A percentile compares a stretch with the other conserved stretches of the same genome.
phyloP scores from a whole-genome alignment of 2,797 vertebrate genomes.

The Pipistrellus kuhlii region DNA sequence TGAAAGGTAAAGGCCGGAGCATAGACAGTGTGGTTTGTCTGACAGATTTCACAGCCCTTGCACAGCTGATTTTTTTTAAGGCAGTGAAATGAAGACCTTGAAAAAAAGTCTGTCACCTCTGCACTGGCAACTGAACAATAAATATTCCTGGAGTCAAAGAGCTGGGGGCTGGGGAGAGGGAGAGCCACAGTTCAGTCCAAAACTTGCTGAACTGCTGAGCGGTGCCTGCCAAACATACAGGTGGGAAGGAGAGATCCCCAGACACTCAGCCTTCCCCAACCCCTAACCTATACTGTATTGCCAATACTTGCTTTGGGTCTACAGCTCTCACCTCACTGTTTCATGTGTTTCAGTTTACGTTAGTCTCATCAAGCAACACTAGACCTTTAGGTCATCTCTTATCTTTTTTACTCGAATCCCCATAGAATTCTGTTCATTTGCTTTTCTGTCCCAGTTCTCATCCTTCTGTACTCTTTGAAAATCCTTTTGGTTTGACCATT shows the following conservation, averaged over 20 bases:
- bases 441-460: neutral
- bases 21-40: neutral
- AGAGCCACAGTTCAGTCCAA: neutral
- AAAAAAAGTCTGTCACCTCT: neutral
- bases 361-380: neutral
- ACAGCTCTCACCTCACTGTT: neutral
- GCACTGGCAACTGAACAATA: neutral
- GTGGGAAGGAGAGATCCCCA: neutral
- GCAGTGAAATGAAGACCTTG: neutral
- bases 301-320: neutral
- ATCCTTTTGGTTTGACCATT: neutral
- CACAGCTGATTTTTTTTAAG: neutral
- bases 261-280: neutral
- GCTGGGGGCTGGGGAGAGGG: no score
- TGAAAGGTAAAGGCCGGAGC: neutral
- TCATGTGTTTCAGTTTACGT: neutral
- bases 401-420: neutral
- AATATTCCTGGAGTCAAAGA: neutral
- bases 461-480: neutral
- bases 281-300: no score
- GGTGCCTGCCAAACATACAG: neutral
- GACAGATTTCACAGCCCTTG: neutral
- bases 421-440: neutral
- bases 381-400: neutral
- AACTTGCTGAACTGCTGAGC: neutral